Conservation (phyloP, 2,888 invertebrate genomes). For the Conistra vaccinii region DNA sequence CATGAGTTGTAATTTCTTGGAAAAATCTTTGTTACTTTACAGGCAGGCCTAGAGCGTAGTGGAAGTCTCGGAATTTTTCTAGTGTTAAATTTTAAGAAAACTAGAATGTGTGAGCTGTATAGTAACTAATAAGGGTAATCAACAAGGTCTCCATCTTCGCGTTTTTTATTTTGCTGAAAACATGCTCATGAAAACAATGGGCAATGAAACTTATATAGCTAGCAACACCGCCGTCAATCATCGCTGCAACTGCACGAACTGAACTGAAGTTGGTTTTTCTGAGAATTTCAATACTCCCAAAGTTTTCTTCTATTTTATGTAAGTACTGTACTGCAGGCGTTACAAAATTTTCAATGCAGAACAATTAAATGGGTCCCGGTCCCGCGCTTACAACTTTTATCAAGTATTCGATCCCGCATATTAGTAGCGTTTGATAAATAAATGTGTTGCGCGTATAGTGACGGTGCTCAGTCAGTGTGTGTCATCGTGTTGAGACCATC, state of each 20-base stretch:
- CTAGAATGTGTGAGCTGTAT: neutral
- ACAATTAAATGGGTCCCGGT: conserved; percentile 69
- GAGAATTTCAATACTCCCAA: conserved; percentile 79
- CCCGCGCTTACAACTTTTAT: conserved; percentile 63
- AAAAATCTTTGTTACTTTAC: neutral
- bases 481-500: conserved; percentile 84
- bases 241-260: conserved; percentile 41
- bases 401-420: conserved; percentile 66
- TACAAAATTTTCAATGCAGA: conserved; percentile 75
- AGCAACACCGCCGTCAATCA: conserved; percentile 48
- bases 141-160: neutral
- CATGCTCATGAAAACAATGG: neutral
- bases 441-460: conserved; percentile 74
- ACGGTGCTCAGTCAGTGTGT: conserved; percentile 81
- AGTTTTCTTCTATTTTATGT: conserved; percentile 86
- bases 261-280: conserved; percentile 86
- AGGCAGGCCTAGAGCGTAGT: neutral
- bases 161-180: neutral
- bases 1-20: neutral
- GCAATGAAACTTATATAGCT: conserved; percentile 18
- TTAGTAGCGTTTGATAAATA: conserved; percentile 73
- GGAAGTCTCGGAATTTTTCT: neutral
- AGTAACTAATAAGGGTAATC: too few relatives aligned
- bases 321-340: conserved; percentile 81
- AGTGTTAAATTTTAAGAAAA: neutral